Conservation (phyloP, 1,140 invertebrate species). For the Conus betulinus region DNA sequence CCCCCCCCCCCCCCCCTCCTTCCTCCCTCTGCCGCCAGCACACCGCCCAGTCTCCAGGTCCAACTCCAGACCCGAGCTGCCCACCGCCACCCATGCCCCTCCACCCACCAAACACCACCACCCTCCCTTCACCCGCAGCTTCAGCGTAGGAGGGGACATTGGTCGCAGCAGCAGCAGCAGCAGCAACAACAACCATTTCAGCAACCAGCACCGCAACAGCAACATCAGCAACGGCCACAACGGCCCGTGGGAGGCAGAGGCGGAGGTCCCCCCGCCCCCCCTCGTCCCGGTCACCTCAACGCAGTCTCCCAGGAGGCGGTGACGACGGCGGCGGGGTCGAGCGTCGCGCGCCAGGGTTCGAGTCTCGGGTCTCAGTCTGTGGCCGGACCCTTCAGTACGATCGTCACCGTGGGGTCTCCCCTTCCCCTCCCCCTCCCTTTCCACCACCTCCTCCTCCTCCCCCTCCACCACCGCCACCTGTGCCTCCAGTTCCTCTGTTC, state of each 20-base stretch:
- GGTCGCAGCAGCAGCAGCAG: background rate
- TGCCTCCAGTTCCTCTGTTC: background rate
- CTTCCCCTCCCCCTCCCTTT: background rate
- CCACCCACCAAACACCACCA: background rate
- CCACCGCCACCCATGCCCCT: background rate
- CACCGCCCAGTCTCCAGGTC: background rate
- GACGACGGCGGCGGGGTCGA: background rate
- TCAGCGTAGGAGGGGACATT: background rate
- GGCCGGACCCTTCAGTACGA: background rate
- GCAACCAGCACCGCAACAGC: background rate
- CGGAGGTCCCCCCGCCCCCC: background rate
- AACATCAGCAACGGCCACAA: background rate
- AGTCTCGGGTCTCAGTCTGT: background rate
- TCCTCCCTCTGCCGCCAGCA: background rate
- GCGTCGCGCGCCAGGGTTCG: no score
- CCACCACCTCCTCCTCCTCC: background rate
- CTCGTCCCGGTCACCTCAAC: background rate
- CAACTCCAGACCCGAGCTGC: slow-evolving; percentile 1
- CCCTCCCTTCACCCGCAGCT: background rate
- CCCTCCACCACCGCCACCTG: no score
- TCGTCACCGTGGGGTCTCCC: background rate
- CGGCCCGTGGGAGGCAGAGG: background rate
- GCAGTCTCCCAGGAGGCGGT: background rate
- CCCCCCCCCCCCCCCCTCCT: no score
- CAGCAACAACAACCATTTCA: background rate